Percentiles rank a stretch among this genome's conserved stretches.
These are phyloP conservation scores for Motacilla alba DNA, from an alignment of 2,113 vertebrate species.

Conservation along the genomic window DNA sequence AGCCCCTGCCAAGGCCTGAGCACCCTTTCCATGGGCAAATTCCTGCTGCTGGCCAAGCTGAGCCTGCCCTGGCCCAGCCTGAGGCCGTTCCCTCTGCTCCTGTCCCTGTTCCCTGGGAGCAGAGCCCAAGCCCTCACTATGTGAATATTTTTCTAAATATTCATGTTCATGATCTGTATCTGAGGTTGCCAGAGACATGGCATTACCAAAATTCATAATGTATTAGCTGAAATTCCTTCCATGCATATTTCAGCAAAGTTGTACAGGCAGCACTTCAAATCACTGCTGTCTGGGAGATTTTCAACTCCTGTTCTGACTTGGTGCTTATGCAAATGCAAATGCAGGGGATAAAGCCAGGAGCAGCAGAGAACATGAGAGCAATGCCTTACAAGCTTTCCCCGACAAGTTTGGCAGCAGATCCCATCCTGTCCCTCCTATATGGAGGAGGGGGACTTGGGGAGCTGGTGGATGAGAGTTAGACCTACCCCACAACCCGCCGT, in stretches of 20 bases:
- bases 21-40: background rate
- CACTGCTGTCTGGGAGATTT: background rate
- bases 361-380: background rate
- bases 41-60: rapidly evolving
- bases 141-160: background rate
- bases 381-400: background rate
- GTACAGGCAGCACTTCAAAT: background rate
- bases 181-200: background rate
- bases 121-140: rapidly evolving
- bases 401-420: background rate
- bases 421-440: background rate
- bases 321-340: background rate
- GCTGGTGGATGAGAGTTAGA: background rate
- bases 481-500: rapidly evolving
- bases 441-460: too few species aligned
- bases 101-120: background rate
- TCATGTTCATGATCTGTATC: background rate
- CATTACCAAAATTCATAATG: conserved; percentile 15
- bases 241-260: conserved; percentile 18
- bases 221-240: background rate
- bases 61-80: background rate
- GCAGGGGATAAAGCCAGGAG: background rate
- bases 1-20: background rate
- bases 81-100: background rate
- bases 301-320: background rate